These are phyloP conservation scores for Corythaixoides concolor DNA, from an alignment of 2,113 vertebrate genomes.

Conservation along the genomic window DNA sequence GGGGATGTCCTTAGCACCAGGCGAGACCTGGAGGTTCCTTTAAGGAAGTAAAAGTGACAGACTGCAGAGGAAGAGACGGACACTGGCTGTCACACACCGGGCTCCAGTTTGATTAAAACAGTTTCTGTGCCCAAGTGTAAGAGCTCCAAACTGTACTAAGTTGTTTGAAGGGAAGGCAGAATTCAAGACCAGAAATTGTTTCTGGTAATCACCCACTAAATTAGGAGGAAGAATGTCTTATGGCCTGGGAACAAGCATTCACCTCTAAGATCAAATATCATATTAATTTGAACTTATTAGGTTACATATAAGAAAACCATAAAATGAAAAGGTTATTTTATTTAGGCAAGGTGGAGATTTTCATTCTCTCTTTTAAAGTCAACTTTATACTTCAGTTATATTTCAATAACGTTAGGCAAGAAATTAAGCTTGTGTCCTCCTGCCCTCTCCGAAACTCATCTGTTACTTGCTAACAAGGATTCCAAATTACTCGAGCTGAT, in stretches of 20 bases:
- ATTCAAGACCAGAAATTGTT: background rate
- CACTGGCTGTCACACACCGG: background rate
- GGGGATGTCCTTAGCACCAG: background rate
- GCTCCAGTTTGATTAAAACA: background rate
- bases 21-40: background rate
- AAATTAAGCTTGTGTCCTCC: background rate
- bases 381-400: background rate
- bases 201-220: background rate
- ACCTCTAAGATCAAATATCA: background rate
- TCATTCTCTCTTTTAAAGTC: background rate
- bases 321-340: background rate
- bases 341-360: background rate
- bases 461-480: background rate
- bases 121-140: background rate
- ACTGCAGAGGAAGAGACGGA: background rate
- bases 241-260: background rate
- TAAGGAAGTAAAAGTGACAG: background rate
- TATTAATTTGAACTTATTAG: background rate
- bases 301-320: background rate
- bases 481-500: background rate
- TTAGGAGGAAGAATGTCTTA: background rate
- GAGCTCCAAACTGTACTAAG: background rate
- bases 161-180: background rate
- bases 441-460: background rate
- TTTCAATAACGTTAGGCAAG: background rate